Percentiles rank a stretch among this genome's conserved stretches.
phyloP scores from a whole-genome alignment of 2,888 invertebrate species.

The Melinaea marsaeus region DNA sequence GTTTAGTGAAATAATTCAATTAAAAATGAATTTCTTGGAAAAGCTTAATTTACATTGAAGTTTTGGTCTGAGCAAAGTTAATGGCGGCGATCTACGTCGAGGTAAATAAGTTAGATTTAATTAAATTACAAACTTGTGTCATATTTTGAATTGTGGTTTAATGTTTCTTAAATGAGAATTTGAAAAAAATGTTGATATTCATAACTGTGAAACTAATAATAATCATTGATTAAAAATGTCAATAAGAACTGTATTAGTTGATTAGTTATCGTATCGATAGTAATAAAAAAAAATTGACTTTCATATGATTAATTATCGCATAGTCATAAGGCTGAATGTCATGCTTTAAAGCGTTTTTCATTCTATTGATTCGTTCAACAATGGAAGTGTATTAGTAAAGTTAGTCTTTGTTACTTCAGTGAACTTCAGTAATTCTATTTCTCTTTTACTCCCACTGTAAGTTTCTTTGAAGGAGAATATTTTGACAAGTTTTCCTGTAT shows the following conservation, averaged over 20 bases:
- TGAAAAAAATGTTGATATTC: neutral
- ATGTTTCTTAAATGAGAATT: neutral
- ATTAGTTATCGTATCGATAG: too few relatives aligned
- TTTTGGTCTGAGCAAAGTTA: too few relatives aligned
- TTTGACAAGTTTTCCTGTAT: too few relatives aligned
- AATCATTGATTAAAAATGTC: neutral
- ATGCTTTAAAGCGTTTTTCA: too few relatives aligned
- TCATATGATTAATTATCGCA: neutral
- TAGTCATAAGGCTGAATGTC: too few relatives aligned
- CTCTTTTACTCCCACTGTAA: too few relatives aligned
- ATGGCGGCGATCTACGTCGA: too few relatives aligned
- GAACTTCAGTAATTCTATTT: too few relatives aligned
- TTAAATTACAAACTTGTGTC: slow-evolving; percentile 1
- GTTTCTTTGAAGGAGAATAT: too few relatives aligned
- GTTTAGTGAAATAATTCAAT: neutral
- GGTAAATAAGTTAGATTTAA: slow-evolving; percentile 2
- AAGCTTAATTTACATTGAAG: slow-evolving; percentile 2
- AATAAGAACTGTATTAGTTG: neutral
- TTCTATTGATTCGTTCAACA: too few relatives aligned
- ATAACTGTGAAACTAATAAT: neutral
- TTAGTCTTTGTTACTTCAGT: too few relatives aligned
- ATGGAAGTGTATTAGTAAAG: too few relatives aligned
- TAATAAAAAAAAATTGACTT: neutral
- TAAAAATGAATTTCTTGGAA: neutral
- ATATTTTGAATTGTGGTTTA: slow-evolving; percentile 7